Conservation (phyloP, 2,113 vertebrate species). For the Triplophysa rosa region DNA sequence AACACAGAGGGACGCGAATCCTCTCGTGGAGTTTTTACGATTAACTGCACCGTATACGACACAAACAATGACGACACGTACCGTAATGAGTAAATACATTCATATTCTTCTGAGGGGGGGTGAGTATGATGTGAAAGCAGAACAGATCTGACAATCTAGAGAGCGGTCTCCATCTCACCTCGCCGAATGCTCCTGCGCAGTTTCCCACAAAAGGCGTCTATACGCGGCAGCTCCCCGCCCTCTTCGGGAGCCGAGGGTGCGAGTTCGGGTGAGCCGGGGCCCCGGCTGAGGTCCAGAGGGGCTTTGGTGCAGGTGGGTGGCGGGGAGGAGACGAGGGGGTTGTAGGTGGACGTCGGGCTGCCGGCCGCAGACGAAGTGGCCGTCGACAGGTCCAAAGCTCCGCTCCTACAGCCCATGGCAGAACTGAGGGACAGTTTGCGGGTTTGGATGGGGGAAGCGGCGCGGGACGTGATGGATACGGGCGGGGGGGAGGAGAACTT, state of each 20-base stretch:
- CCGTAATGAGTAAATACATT: no score
- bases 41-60: no score
- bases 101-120: no score
- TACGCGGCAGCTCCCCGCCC: constrained; percentile 78
- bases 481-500: constrained; percentile 96
- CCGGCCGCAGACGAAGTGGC: constrained; percentile 70
- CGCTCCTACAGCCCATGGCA: constrained; percentile 77
- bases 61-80: neutral
- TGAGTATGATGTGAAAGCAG: no score
- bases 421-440: constrained; percentile 91
- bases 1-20: no score
- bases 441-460: constrained; percentile 86
- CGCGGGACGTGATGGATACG: constrained; percentile 81
- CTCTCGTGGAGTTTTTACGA: no score
- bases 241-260: constrained; percentile 78
- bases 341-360: constrained; percentile 82
- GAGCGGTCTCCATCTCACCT: constrained; percentile 66
- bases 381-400: constrained; percentile 81
- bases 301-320: constrained; percentile 74
- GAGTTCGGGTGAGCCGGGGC: constrained; percentile 82
- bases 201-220: constrained; percentile 85
- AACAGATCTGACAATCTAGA: no score
- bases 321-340: constrained; percentile 68
- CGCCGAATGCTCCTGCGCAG: constrained; percentile 87
- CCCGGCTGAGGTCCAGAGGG: constrained; percentile 83